Base-by-base conservation (phyloP, 2,888 invertebrate genomes). In the Megamerina dolium region DNA sequence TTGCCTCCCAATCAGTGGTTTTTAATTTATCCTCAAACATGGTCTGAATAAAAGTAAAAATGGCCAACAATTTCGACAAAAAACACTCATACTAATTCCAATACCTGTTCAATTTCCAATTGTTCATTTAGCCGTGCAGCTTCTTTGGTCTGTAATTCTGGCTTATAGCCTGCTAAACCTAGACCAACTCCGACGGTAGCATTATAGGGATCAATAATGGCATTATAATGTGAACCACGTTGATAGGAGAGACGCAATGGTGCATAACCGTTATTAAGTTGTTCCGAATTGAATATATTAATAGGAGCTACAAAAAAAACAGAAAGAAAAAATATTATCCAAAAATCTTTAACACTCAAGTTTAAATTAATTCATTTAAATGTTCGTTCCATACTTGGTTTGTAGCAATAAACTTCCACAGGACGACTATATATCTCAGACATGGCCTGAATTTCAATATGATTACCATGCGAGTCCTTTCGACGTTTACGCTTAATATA, bases 1-100 rank as follows among this genome's bases (percentile, higher is more conserved):
- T 92, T 8, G 90, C 85, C 68, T 92, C 90, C 87, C 88, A 90
- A 69, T 92, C 91, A 5, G 90, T 89, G 48, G 89, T 89, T 58
- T 83, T 80, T 35, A 91, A 70, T 66, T 92, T 92, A 66, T 92
- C 91, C 68, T 91, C 86, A 56, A 92, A 75, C 90, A 92, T 92
- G 2, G 88, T 83, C 82, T 87, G 51, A 2, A 60, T 60, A 51
- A 8, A 54, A 46, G 41, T 50, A 37, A 5, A 16, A 10, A 18
- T 23, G 31, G 12, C 31, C 1, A 23, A 26, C 13, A 9, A 6
- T 12, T 34, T 12, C 10, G 23, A 35, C 31, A 39, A 35, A 5
- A n/a, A 34, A 26, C 21, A 31, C 13, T 33, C 12, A 19, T 14
- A 40, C 3, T 9, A 5, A 37, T 30, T n/a, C n/a, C n/a, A n/a